Percentiles rank a stretch among this genome's conserved stretches.
These are phyloP conservation scores for Aphyosemion australe DNA, from an alignment of 2,113 vertebrate species.

Conservation along the genomic window DNA sequence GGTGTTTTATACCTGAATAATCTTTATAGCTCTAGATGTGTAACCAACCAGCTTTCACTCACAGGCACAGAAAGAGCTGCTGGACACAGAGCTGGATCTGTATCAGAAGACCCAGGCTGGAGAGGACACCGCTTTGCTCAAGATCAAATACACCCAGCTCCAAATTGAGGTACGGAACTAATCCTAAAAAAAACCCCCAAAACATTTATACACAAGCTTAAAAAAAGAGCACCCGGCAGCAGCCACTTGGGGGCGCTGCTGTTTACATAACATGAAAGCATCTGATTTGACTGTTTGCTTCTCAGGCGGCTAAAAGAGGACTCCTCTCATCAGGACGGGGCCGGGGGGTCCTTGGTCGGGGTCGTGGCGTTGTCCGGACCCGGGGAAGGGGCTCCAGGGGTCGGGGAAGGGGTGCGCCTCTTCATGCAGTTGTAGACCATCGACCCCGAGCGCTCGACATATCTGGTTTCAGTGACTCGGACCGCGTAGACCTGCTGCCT, in stretches of 20 bases:
- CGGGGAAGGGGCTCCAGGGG: slow-evolving; percentile 86
- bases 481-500: slow-evolving; percentile 90
- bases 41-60: neutral
- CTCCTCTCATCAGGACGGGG: slow-evolving; percentile 89
- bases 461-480: slow-evolving; percentile 87
- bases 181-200: neutral
- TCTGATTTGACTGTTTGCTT: slow-evolving; percentile 7
- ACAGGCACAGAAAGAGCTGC: slow-evolving; percentile 94
- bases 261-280: slow-evolving; percentile 2
- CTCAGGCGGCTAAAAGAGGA: slow-evolving; percentile 92
- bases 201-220: no score
- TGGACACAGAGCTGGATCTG: slow-evolving; percentile 95
- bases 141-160: slow-evolving; percentile 91
- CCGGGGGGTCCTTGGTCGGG: slow-evolving; percentile 83
- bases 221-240: neutral
- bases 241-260: slow-evolving; percentile 28
- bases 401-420: slow-evolving; percentile 82
- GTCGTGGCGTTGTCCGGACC: slow-evolving; percentile 82
- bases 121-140: slow-evolving; percentile 93
- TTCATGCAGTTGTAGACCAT: slow-evolving; percentile 90
- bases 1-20: no score
- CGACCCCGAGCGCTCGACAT: slow-evolving; percentile 91
- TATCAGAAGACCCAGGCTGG: slow-evolving; percentile 96
- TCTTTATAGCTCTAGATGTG: neutral
- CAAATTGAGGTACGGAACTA: slow-evolving; percentile 87